Evolutionary conservation across 2,888 invertebrate genomes (phyloP).

Genomic region (Uloborus plumipes): DNA sequence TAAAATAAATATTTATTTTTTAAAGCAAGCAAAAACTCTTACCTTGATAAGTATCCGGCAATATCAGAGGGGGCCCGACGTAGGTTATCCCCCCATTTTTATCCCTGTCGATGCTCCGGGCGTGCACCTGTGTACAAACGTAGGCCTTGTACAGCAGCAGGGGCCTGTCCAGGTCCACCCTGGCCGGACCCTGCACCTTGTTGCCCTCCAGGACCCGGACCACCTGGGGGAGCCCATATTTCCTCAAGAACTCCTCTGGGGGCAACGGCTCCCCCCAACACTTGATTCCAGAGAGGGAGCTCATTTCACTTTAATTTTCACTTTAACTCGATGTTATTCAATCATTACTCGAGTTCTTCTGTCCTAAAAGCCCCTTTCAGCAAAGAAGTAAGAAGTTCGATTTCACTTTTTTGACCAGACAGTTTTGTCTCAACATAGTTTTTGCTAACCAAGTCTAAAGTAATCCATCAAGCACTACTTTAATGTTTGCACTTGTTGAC

Average conservation of each 20-base stretch:
- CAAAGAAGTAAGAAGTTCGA: background rate
- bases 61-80: conserved; percentile 76
- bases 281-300: conserved; percentile 55
- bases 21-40: conserved; percentile 46
- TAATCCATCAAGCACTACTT: background rate
- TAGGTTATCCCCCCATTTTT: conserved; percentile 51
- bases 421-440: background rate
- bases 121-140: conserved; percentile 78
- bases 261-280: conserved; percentile 61
- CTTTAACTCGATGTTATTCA: background rate
- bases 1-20: no score
- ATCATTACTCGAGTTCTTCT: background rate
- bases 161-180: conserved; percentile 73
- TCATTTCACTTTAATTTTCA: conserved; percentile 18
- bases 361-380: background rate
- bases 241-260: conserved; percentile 75
- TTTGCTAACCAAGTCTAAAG: background rate
- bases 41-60: conserved; percentile 80
- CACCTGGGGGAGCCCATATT: conserved; percentile 77
- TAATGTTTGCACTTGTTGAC: no score
- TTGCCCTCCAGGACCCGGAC: conserved; percentile 72
- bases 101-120: conserved; percentile 73
- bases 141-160: conserved; percentile 78
- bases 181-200: conserved; percentile 70
- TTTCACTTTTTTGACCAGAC: no score